phyloP scores from a whole-genome alignment of 2,888 invertebrate genomes.

The Anthophora plumipes region DNA sequence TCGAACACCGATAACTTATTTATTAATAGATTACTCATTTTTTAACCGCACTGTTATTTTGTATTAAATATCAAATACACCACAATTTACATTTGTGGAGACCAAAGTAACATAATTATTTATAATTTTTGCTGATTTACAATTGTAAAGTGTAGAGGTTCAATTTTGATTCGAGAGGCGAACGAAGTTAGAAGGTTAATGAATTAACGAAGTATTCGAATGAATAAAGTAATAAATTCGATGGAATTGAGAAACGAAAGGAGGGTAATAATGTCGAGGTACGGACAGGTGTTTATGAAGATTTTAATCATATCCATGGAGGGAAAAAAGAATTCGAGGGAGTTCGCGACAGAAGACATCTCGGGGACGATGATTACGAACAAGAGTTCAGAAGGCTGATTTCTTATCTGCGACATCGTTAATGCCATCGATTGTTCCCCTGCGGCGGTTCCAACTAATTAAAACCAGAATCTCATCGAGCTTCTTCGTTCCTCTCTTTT shows the following conservation, averaged over 20 bases:
- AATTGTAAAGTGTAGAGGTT: no score
- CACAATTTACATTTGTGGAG: no score
- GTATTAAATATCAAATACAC: no score
- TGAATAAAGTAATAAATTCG: no score
- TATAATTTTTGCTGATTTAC: no score
- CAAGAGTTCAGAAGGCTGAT: conserved; percentile 69
- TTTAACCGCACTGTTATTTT: no score
- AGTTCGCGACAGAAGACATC: conserved; percentile 43
- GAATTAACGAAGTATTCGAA: neutral
- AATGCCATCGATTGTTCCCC: conserved; percentile 82
- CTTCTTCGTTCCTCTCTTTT: conserved; percentile 59
- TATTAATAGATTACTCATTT: no score
- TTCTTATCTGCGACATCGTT: conserved; percentile 83
- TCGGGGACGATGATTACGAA: conserved; percentile 61
- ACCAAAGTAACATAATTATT: no score
- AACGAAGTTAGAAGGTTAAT: no score
- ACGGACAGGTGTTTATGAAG: conserved; percentile 45
- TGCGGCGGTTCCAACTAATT: conserved; percentile 83
- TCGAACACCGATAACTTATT: no score
- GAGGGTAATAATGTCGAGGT: neutral
- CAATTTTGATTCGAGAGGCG: no score
- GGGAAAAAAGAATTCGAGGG: conserved; percentile 39
- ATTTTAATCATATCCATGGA: conserved; percentile 46
- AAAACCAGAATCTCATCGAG: conserved; percentile 77
- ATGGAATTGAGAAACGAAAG: neutral